These are phyloP conservation scores for Brachionus koreanus DNA, from an alignment of 1,140 invertebrate species.

Conservation along the genomic window DNA sequence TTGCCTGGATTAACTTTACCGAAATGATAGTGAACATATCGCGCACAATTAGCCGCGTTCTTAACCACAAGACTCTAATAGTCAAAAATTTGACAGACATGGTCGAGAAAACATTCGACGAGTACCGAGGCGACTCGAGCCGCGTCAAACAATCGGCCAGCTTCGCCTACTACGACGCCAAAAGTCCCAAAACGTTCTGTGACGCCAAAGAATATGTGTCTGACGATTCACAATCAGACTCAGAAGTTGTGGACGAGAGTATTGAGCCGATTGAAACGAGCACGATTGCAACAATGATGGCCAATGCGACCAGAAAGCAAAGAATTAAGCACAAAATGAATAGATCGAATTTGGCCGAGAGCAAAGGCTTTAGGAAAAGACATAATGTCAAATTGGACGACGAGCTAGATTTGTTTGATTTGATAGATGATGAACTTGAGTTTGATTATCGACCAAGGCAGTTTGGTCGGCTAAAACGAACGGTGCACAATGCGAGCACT, in stretches of 20 bases:
- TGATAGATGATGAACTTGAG: not conserved
- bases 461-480: not conserved
- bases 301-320: not conserved
- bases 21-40: slow-evolving; percentile 44
- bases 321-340: not conserved
- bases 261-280: not conserved
- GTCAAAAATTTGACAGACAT: slow-evolving; percentile 41
- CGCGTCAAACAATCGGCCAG: slow-evolving; percentile 20
- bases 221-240: not conserved
- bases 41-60: not conserved
- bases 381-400: not conserved
- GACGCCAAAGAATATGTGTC: not conserved
- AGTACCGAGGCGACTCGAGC: not conserved
- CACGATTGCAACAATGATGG: not conserved
- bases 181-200: slow-evolving; percentile 41
- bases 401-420: not conserved
- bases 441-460: not conserved
- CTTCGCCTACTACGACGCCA: slow-evolving; percentile 28
- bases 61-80: slow-evolving; percentile 16
- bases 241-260: not conserved
- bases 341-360: not conserved
- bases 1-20: slow-evolving; percentile 42
- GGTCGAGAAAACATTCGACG: slow-evolving; percentile 16
- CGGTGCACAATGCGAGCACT: not conserved
- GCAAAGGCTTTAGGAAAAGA: not conserved